Evolutionary conservation across 2,797 vertebrate genomes (phyloP), one percentile per base, ranked within the genome.

Genomic region (Platyrinchus mystaceus): DNA sequence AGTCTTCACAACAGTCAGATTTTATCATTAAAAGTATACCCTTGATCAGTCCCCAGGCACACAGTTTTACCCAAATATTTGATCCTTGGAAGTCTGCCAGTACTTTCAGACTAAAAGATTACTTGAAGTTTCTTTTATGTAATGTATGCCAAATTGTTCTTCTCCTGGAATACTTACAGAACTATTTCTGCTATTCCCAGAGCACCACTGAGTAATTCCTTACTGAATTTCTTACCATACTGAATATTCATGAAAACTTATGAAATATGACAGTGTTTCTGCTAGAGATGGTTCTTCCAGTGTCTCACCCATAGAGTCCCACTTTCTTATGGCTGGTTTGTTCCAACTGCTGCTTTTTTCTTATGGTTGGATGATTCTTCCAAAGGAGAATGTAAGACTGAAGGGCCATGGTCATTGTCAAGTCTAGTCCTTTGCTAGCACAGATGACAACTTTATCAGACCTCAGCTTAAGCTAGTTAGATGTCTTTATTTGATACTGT

Each of bases 241-340:
- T 94, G 87, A 95, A 93, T 93, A 94, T 90, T 94, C 88, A 91
- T 93, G 85, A 39, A 88, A 93, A 84, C 30, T 73, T 94, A 55
- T 6, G 49, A 93, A 88, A 88, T 87, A 91, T 39, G 62, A 56
- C 52, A 44, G 30, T 43, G 23, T 60, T 88, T 94, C n/a, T 95
- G 82, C 39, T 76, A 76, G 55, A 43, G 23, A 21, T 84, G 47
- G 10, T 53, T 93, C 56, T 60, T 58, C 30, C 36, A 52, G 22
- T 50, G 36, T 44, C 24, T 75, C 55, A 9, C 5, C 20, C 21
- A 26, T 22, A 12, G 5, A 41, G 3, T 84, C 78, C 77, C 67
- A 27, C 30, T 80, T 90, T 81, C 18, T 74, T 71, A 43, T 5
- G 27, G 4, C 14, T 68, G 34, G 7, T 46, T 73, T 84, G 21